Conservation (phyloP, 2,113 vertebrate genomes). For the Pteruthius melanotis region DNA sequence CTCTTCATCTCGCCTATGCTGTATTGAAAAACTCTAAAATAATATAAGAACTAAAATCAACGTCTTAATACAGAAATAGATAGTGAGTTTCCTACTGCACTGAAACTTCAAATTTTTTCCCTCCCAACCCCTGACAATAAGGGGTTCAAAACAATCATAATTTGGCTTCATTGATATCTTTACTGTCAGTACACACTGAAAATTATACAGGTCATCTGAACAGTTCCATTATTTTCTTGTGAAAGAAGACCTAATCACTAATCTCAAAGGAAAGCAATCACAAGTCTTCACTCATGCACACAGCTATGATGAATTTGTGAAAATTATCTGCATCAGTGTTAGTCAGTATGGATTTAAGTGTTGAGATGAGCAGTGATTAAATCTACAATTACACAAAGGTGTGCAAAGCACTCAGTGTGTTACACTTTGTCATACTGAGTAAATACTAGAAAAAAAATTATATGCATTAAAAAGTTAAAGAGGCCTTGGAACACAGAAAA, state of each 20-base stretch:
- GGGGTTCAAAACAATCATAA: neutral
- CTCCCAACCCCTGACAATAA: neutral
- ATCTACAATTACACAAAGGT: neutral
- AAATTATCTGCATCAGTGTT: neutral
- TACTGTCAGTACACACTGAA: neutral
- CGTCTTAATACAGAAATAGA: neutral
- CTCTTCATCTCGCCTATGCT: neutral
- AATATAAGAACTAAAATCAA: neutral
- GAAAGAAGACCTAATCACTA: neutral
- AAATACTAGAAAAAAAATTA: neutral
- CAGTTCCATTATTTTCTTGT: neutral
- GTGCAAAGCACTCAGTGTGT: neutral
- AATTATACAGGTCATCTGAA: neutral
- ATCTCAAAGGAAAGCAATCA: neutral
- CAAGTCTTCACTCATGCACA: neutral
- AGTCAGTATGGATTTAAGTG: neutral
- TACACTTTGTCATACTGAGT: neutral
- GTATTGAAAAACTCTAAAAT: neutral
- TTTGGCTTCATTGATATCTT: neutral
- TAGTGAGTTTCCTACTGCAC: neutral
- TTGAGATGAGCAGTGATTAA: neutral
- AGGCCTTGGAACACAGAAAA: neutral
- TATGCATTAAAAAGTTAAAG: neutral
- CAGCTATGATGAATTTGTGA: neutral
- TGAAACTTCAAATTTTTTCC: neutral